phyloP scores from a whole-genome alignment of 2,888 invertebrate species.

The Spodoptera littoralis region DNA sequence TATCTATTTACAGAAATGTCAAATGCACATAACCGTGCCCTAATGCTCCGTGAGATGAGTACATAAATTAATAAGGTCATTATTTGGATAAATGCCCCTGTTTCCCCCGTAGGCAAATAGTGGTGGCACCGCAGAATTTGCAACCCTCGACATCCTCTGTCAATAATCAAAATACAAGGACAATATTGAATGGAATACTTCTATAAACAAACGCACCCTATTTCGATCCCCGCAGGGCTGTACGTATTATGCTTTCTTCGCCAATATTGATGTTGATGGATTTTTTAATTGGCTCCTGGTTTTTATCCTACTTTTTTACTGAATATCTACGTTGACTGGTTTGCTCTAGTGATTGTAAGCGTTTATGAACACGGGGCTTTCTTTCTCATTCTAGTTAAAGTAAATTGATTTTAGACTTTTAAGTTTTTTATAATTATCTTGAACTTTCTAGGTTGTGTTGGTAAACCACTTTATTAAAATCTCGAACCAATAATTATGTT shows the following conservation, averaged over 20 bases:
- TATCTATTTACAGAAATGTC: conserved; percentile 4
- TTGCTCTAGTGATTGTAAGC: too few relatives aligned
- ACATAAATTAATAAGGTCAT: conserved; percentile 11
- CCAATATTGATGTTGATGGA: too few relatives aligned
- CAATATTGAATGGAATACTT: conserved; percentile 67
- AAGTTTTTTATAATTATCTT: too few relatives aligned
- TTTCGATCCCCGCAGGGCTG: neutral
- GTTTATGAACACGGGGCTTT: too few relatives aligned
- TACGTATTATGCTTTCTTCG: neutral
- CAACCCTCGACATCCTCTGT: conserved; percentile 69
- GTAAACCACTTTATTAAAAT: too few relatives aligned
- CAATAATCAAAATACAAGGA: conserved; percentile 58
- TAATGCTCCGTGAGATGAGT: neutral
- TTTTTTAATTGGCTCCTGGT: too few relatives aligned
- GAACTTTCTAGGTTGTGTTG: too few relatives aligned
- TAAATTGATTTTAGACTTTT: too few relatives aligned
- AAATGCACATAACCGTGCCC: neutral
- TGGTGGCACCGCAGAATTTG: conserved; percentile 50
- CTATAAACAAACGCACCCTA: conserved; percentile 6
- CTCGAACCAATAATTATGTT: too few relatives aligned
- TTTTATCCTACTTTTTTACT: too few relatives aligned
- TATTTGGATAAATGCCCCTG: conserved; percentile 10
- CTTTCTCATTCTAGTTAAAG: too few relatives aligned
- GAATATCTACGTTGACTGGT: too few relatives aligned
- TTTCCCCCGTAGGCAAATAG: conserved; percentile 51